phyloP scores from a whole-genome alignment of 2,797 vertebrate species.

The Neosilurus hyrtlii region DNA sequence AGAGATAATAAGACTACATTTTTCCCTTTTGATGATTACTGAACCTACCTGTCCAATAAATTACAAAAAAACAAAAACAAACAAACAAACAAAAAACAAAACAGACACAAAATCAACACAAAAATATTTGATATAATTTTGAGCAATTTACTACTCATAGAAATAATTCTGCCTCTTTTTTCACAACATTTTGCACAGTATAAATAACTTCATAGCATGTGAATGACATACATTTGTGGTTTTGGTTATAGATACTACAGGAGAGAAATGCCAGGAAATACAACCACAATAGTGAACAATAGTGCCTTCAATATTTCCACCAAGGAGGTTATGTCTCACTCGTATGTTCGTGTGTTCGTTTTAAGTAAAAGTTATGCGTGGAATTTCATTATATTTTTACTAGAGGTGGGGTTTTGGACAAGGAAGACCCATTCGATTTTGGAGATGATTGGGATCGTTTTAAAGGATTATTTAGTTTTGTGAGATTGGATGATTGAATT shows the following conservation, averaged over 20 bases:
- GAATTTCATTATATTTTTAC: too few relatives aligned
- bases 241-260: too few relatives aligned
- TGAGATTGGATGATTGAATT: too few relatives aligned
- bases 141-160: neutral
- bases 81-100: neutral
- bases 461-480: too few relatives aligned
- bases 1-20: neutral
- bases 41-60: neutral
- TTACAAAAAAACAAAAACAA: neutral
- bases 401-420: too few relatives aligned
- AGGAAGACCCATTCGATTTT: too few relatives aligned
- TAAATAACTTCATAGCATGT: neutral
- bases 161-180: neutral
- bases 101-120: neutral
- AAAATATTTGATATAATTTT: neutral
- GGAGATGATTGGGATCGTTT: too few relatives aligned
- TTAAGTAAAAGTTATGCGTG: too few relatives aligned
- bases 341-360: too few relatives aligned
- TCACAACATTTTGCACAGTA: neutral
- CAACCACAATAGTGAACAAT: neutral
- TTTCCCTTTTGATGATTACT: neutral
- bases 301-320: neutral
- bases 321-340: too few relatives aligned
- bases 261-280: neutral
- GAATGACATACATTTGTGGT: neutral